Evolutionary conservation across 2,888 invertebrate genomes (phyloP).

Genomic region (Drosophila picticornis): DNA sequence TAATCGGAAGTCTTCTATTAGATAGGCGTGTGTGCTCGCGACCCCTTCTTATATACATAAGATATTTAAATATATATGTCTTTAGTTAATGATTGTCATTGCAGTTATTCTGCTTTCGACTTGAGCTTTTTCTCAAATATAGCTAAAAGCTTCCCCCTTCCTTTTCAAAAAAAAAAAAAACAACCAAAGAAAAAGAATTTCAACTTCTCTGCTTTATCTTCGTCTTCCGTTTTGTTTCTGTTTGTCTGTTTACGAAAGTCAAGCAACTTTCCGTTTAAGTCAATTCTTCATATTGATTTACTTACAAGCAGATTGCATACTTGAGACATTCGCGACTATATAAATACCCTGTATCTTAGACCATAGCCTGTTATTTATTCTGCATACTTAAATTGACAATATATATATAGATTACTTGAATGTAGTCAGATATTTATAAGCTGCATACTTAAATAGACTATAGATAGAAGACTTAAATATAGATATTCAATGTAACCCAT

Average conservation of each 20-base stretch:
- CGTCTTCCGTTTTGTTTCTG: neutral
- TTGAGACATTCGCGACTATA: neutral
- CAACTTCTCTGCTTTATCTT: neutral
- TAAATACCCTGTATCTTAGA: neutral
- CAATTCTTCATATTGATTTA: neutral
- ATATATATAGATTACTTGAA: neutral
- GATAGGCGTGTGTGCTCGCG: conserved; percentile 37
- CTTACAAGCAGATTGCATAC: neutral
- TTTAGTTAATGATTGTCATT: conserved; percentile 9
- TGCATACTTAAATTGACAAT: neutral
- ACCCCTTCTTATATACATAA: conserved; percentile 7
- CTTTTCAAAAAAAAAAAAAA: neutral
- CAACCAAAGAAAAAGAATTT: neutral
- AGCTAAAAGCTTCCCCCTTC: neutral
- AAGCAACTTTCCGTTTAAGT: neutral
- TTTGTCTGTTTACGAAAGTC: neutral
- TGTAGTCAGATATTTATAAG: neutral
- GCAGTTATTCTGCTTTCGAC: neutral
- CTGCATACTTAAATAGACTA: neutral
- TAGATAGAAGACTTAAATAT: neutral
- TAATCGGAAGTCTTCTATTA: conserved; percentile 69
- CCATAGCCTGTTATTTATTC: neutral
- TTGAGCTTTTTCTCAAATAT: no score
- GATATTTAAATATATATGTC: neutral
- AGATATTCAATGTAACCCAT: neutral